These are phyloP conservation scores for Leptinotarsa defecta DNA, from an alignment of 1,140 invertebrate species.

Conservation along the genomic window DNA sequence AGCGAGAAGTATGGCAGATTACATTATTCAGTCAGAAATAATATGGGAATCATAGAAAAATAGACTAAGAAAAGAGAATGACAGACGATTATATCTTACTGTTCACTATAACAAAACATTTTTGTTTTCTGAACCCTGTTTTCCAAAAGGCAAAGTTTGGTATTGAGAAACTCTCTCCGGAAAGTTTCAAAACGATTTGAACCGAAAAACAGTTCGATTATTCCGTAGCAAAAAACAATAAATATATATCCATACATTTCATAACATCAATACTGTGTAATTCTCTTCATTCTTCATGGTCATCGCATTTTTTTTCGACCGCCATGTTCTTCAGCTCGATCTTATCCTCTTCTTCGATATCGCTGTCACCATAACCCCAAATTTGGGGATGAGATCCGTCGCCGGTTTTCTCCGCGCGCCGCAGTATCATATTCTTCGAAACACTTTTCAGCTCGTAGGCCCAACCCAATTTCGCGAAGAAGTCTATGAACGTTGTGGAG, in stretches of 20 bases:
- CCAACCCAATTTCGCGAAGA: constrained; percentile 73
- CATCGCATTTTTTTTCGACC: background rate
- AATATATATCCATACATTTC: constrained; percentile 5
- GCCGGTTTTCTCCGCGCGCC: constrained; percentile 65
- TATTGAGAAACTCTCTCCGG: too few relatives aligned
- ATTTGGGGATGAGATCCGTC: constrained; percentile 62
- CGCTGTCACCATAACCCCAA: constrained; percentile 61
- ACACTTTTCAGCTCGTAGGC: constrained; percentile 73
- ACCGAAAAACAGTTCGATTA: background rate
- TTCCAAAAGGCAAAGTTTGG: too few relatives aligned
- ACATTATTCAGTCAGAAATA: too few relatives aligned
- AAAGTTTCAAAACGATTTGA: background rate
- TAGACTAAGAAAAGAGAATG: too few relatives aligned
- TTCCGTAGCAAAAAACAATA: background rate
- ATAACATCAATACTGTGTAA: background rate
- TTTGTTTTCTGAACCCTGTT: too few relatives aligned
- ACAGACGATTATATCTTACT: too few relatives aligned
- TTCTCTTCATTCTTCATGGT: background rate
- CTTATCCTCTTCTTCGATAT: constrained; percentile 56
- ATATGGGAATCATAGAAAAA: too few relatives aligned
- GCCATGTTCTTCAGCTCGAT: constrained; percentile 44
- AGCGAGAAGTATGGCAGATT: too few relatives aligned
- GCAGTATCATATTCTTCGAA: constrained; percentile 66
- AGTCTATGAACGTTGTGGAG: constrained; percentile 74
- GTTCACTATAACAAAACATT: too few relatives aligned